Evolutionary conservation across 2,113 vertebrate species (phyloP).

Genomic region (Agapornis roseicollis): DNA sequence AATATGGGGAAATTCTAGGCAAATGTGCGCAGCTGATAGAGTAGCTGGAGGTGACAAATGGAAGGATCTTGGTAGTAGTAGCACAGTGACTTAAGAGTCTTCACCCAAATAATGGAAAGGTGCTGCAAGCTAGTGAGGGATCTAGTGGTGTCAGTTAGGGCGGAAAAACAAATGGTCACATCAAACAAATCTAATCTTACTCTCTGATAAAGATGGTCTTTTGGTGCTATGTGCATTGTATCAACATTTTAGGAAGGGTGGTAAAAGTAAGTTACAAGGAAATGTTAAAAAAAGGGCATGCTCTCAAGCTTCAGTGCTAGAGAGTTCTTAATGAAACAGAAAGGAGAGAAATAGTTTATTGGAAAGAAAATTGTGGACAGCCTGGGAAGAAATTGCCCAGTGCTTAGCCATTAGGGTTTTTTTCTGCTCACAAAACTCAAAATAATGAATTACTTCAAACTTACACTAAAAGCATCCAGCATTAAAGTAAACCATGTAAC

Average conservation of each 20-base stretch:
- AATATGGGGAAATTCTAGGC: neutral
- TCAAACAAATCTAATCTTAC: neutral
- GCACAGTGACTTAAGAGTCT: neutral
- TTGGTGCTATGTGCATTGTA: neutral
- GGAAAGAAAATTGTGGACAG: neutral
- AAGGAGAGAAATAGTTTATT: neutral
- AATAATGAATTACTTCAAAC: neutral
- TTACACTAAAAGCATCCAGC: neutral
- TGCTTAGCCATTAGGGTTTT: neutral
- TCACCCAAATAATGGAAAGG: neutral
- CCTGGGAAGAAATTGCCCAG: neutral
- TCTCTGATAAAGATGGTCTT: neutral
- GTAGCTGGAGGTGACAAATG: neutral
- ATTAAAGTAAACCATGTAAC: neutral
- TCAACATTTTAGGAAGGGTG: neutral
- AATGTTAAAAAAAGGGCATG: fast-evolving
- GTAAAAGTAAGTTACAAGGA: neutral
- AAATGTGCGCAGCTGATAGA: neutral
- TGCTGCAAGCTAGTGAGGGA: neutral
- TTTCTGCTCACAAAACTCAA: neutral
- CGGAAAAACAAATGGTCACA: neutral
- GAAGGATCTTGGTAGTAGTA: neutral
- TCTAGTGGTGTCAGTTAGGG: neutral
- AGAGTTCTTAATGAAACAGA: neutral
- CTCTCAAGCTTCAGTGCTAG: neutral